phyloP scores from a whole-genome alignment of 2,113 vertebrate genomes.

The Todiramphus chloris region DNA sequence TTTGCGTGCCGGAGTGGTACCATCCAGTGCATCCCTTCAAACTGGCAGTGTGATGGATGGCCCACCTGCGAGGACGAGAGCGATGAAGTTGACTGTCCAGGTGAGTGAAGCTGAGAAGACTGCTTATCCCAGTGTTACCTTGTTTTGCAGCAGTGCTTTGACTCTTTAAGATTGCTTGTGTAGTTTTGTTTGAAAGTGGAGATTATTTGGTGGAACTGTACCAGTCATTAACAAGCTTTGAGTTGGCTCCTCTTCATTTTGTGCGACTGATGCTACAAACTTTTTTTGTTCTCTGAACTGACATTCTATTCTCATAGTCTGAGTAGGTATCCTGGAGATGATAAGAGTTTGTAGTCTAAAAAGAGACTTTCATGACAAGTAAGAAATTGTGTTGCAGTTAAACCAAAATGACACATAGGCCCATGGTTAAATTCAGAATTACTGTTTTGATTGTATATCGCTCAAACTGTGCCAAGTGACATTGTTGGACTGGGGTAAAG shows the following conservation, averaged over 20 bases:
- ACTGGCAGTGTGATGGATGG: slow-evolving; percentile 96
- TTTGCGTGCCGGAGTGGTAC: slow-evolving; percentile 94
- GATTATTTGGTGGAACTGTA: neutral
- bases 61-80: slow-evolving; percentile 94
- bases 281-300: neutral
- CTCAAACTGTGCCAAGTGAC: neutral
- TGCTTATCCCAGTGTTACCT: neutral
- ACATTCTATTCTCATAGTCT: neutral
- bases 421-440: neutral
- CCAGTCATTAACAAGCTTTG: neutral
- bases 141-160: neutral
- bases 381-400: neutral
- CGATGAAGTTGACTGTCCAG: slow-evolving; percentile 92
- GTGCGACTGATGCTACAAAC: neutral
- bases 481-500: neutral
- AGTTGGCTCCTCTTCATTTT: neutral
- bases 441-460: neutral
- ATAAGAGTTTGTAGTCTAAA: neutral
- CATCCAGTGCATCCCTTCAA: slow-evolving; percentile 95
- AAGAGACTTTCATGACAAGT: neutral
- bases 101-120: slow-evolving; percentile 70
- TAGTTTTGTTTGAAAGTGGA: neutral
- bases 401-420: neutral
- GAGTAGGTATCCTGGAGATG: neutral
- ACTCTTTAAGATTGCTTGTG: neutral